These are phyloP conservation scores for Epirrita christyi DNA, from an alignment of 2,888 invertebrate genomes.

Conservation along the genomic window DNA sequence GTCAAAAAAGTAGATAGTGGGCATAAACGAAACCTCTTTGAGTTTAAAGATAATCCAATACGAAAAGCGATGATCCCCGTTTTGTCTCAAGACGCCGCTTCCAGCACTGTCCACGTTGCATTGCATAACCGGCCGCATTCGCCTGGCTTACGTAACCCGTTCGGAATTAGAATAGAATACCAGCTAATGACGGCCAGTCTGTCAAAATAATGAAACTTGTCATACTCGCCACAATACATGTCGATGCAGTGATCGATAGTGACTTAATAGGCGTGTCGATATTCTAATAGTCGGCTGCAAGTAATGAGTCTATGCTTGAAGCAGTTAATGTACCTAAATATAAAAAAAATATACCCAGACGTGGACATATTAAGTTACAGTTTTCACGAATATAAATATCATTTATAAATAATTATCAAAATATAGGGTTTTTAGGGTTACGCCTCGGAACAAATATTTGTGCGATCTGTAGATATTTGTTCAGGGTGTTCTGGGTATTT, in stretches of 20 bases:
- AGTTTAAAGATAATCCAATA: background rate
- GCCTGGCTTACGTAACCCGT: slow-evolving; percentile 36
- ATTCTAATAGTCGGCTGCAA: background rate
- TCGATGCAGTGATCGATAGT: slow-evolving; percentile 22
- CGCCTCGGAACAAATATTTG: too few species aligned
- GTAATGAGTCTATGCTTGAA: too few species aligned
- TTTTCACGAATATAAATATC: too few species aligned
- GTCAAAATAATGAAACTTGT: slow-evolving; percentile 43
- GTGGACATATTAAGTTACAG: too few species aligned
- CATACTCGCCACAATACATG: slow-evolving; percentile 32
- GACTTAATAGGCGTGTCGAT: background rate
- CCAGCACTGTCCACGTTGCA: slow-evolving; percentile 22
- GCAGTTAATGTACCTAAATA: too few species aligned
- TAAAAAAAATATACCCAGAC: too few species aligned
- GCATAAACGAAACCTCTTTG: too few species aligned
- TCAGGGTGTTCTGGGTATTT: too few species aligned
- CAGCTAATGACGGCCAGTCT: slow-evolving; percentile 36
- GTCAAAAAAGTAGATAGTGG: too few species aligned
- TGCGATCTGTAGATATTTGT: too few species aligned
- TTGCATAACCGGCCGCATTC: slow-evolving; percentile 33
- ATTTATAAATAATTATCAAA: too few species aligned
- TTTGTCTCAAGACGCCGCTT: slow-evolving; percentile 1
- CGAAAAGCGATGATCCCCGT: slow-evolving; percentile 6
- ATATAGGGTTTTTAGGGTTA: too few species aligned
- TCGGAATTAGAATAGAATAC: slow-evolving; percentile 66